Evolutionary conservation across 2,797 vertebrate species (phyloP), one percentile per base, ranked within the genome.

Genomic region (Triplophysa bombifrons): DNA sequence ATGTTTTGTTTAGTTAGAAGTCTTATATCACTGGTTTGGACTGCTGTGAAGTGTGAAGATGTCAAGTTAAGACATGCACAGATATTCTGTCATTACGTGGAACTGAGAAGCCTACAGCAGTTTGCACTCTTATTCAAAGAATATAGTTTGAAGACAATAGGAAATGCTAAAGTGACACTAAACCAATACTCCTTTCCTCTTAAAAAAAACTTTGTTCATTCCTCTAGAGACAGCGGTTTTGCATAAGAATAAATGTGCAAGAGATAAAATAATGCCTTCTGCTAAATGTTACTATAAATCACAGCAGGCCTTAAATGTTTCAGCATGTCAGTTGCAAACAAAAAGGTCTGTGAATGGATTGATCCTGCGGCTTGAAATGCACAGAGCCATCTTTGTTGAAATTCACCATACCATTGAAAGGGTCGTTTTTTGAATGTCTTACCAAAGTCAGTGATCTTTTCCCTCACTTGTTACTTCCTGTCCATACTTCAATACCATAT

Each of bases 51-150:
- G 13, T 27, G 17, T 58, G 51, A 84, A 19, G 13, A n/a, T 12
- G 6, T 72, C 76, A 64, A 67, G 90, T 61, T 81, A 34, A 46
- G 84, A 65, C 90, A 79, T 53, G 86, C 84, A 46, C 65, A 22
- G 34, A 22, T 80, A 41, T n/a, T 41, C 44, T 72, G 19, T 68
- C 11, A 25, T 70, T 58, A 61, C 19, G 11, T 38, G 12, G n/a
- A 53, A 27, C 34, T 41, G 2, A 34, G 76, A 17, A n/a, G 17
- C 14, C 16, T 51, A 17, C 1, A 1, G 13, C 3, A 12, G 3
- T 58, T 22, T 14, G 13, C 17, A 38, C 34, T 38, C 34, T 38
- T 38, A 38, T 38, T 38, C 34, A 38, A 38, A 7, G 34, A 6
- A 1, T 38, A 38, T 38, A 38, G 34, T 38, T 38, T 38, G 34